phyloP scores from a whole-genome alignment of 2,797 vertebrate genomes.

The Moxostoma hubbsi region DNA sequence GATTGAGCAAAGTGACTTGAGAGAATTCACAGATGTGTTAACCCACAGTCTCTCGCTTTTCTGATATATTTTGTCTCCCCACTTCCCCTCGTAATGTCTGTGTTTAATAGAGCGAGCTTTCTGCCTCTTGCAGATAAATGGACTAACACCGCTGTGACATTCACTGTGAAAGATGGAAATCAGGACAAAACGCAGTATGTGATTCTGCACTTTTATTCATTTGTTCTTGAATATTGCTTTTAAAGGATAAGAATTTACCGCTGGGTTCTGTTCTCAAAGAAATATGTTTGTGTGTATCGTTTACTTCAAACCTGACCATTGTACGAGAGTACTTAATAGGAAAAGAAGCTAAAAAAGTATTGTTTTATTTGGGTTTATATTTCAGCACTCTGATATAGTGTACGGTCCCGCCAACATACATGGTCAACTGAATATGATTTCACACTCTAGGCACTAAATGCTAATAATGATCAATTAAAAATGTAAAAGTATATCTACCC shows the following conservation, averaged over 20 bases:
- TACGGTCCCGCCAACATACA: too few relatives aligned
- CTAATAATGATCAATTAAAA: too few relatives aligned
- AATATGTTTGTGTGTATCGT: too few relatives aligned
- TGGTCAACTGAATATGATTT: too few relatives aligned
- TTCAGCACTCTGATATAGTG: too few relatives aligned
- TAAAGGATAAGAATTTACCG: background rate
- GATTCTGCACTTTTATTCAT: background rate
- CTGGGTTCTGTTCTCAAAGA: background rate
- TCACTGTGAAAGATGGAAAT: background rate
- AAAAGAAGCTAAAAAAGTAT: constrained; percentile 24
- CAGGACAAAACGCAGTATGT: background rate
- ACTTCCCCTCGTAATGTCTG: background rate
- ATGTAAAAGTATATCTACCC: too few relatives aligned
- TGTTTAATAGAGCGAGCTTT: background rate
- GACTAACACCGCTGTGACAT: background rate
- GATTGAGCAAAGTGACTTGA: constrained; percentile 71
- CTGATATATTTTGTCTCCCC: background rate
- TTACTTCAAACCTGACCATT: background rate
- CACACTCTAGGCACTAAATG: too few relatives aligned
- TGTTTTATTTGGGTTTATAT: too few relatives aligned
- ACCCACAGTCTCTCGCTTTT: constrained; percentile 47
- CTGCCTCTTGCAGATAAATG: background rate
- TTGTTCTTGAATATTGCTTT: background rate
- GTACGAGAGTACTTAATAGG: constrained; percentile 31
- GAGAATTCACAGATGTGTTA: constrained; percentile 55